phyloP scores from a whole-genome alignment of 2,797 vertebrate genomes.

The Pseudochaenichthys georgianus region DNA sequence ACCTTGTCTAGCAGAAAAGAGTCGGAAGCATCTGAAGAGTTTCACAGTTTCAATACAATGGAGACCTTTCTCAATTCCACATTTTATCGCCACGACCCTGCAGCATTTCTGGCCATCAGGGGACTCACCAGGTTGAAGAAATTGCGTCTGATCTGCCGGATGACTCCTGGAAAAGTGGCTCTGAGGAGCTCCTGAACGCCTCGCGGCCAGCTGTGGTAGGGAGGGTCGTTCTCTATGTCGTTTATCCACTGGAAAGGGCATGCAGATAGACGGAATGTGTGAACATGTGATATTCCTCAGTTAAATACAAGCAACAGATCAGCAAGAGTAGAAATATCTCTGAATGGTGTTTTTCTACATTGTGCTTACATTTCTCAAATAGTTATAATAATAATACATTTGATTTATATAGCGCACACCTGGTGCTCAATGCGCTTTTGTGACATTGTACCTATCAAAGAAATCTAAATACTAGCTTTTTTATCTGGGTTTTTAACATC shows the following conservation, averaged over 20 bases:
- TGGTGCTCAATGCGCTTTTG: too few species aligned
- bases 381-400: neutral
- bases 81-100: neutral
- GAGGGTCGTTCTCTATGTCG: conserved; percentile 92
- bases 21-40: neutral
- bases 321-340: neutral
- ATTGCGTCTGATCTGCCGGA: conserved; percentile 93
- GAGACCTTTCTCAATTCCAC: neutral
- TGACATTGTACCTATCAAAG: neutral
- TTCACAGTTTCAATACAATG: conserved; percentile 1
- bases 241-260: conserved; percentile 91
- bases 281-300: conserved; percentile 21
- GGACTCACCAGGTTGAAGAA: conserved; percentile 94
- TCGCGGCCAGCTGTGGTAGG: conserved; percentile 90
- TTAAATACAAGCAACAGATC: neutral
- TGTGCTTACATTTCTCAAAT: neutral
- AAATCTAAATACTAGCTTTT: neutral
- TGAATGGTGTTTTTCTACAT: neutral
- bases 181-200: conserved; percentile 92
- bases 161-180: conserved; percentile 90
- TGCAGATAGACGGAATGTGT: neutral
- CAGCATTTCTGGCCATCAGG: neutral
- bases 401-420: too few species aligned
- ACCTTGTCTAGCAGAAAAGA: neutral
- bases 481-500: neutral